Base-by-base conservation (phyloP, 2,888 invertebrate genomes). In the Thelaira solivaga region DNA sequence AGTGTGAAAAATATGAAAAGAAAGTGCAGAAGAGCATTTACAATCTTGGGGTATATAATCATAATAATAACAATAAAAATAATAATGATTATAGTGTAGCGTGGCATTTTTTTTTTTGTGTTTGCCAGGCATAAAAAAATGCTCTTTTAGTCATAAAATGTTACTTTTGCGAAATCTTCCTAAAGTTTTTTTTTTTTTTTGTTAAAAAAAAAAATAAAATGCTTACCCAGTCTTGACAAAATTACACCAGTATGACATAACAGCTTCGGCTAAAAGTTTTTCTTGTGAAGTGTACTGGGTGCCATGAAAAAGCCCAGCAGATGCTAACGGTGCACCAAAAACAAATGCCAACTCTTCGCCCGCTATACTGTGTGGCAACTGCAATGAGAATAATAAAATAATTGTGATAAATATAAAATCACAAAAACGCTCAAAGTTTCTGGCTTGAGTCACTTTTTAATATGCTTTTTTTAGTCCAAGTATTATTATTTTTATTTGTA, bases 201-300 rank as follows among this genome's bases (percentile, higher is more conserved):
- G 61, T 1, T 34, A 31, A 26, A 11, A 5, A 59, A n/a, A n/a
- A 18, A 31, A 69, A 34, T 36, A 20, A 51, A 45, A 39, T 61
- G n/a, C 92, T 91, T 90, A 96, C 97, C 97, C 97, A 68, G 94
- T 93, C 89, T 95, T 94, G 2, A 95, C 96, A 85, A 97, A 97
- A 89, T 97, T 97, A 76, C 94, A 93, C 94, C 96, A 96, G 88
- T 95, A 93, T 81, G 94, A 92, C 95, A 97, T 97, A 83, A 96
- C 92, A 29, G 93, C 93, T 90, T 96, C 96, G 55, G 96, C 95
- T 74, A 97, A 92, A 53, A 94, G 90, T 84, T 92, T 92, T 89
- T 97, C 97, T 72, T 92, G 92, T 74, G 91, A 91, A 39, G 93
- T 94, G 89, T 94, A 97, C 83, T 93, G 93, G 55, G 91, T 91